A percentile compares a stretch with the other conserved stretches of the same genome.
Evolutionary conservation across 2,888 invertebrate genomes (phyloP).

Genomic region (Dicyrtoma fusca): DNA sequence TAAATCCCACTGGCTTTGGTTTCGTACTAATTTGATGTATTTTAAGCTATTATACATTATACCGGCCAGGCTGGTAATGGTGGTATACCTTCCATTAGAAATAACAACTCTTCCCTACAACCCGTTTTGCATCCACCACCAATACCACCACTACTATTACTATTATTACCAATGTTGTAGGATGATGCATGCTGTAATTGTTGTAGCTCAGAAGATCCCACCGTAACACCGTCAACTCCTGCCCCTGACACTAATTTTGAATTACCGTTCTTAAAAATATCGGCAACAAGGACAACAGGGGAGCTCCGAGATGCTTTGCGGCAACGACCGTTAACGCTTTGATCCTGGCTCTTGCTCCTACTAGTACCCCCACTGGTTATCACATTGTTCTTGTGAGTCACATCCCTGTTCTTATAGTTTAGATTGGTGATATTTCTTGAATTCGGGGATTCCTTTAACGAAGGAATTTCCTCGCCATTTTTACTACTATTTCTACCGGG

Average conservation of each 20-base stretch:
- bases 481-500: no score
- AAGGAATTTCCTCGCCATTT: no score
- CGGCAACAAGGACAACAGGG: slow-evolving; percentile 49
- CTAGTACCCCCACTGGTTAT: neutral
- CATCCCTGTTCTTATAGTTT: neutral
- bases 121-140: neutral
- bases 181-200: neutral
- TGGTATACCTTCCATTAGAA: slow-evolving; percentile 50
- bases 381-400: neutral
- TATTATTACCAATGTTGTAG: neutral
- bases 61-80: slow-evolving; percentile 52
- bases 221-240: neutral
- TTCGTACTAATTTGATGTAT: no score
- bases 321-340: neutral
- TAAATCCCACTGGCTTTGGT: no score
- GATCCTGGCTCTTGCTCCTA: no score
- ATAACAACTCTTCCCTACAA: slow-evolving; percentile 44
- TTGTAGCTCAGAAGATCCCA: neutral
- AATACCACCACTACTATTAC: neutral
- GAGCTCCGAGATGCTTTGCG: slow-evolving; percentile 39
- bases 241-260: slow-evolving; percentile 14
- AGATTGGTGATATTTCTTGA: neutral
- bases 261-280: slow-evolving; percentile 44
- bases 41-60: slow-evolving; percentile 9
- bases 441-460: no score